Evolutionary conservation across 2,113 vertebrate species (phyloP).

Genomic region (Sinocyclocheilus grahami): DNA sequence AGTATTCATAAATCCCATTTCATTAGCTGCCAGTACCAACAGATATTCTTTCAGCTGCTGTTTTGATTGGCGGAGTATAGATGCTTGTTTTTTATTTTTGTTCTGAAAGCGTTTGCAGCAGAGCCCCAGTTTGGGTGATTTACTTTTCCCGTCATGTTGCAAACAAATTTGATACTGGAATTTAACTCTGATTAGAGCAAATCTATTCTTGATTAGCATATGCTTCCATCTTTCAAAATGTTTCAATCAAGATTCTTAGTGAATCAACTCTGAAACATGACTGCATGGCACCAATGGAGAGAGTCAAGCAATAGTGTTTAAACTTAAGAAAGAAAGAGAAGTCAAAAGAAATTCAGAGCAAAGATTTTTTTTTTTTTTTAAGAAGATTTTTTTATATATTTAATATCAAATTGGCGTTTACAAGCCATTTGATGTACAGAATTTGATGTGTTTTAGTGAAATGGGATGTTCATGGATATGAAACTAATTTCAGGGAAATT

Average conservation of each 20-base stretch:
- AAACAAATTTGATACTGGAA: constrained; percentile 58
- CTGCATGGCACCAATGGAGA: constrained; percentile 65
- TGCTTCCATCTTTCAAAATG: constrained; percentile 62
- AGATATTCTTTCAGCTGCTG: constrained; percentile 18
- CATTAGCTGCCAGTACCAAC: not conserved
- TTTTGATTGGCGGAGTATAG: constrained; percentile 13
- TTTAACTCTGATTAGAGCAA: constrained; percentile 69
- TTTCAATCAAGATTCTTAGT: constrained; percentile 65
- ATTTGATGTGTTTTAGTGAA: not conserved
- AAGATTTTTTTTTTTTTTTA: not conserved
- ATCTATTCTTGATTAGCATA: constrained; percentile 64
- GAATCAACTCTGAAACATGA: constrained; percentile 64
- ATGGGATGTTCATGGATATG: not conserved
- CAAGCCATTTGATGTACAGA: not conserved
- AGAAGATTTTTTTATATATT: not conserved
- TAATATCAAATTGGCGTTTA: not conserved
- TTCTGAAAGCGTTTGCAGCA: not conserved
- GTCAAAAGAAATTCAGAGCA: not conserved
- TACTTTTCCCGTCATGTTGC: constrained; percentile 3
- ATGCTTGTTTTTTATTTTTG: not conserved
- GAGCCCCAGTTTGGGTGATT: not conserved
- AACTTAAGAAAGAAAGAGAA: not conserved
- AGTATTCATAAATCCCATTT: not conserved
- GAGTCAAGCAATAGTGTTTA: constrained; percentile 2
- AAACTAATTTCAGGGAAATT: not conserved